Base-by-base conservation (phyloP, 2,797 vertebrate species). In the Sebastes nivosus region DNA sequence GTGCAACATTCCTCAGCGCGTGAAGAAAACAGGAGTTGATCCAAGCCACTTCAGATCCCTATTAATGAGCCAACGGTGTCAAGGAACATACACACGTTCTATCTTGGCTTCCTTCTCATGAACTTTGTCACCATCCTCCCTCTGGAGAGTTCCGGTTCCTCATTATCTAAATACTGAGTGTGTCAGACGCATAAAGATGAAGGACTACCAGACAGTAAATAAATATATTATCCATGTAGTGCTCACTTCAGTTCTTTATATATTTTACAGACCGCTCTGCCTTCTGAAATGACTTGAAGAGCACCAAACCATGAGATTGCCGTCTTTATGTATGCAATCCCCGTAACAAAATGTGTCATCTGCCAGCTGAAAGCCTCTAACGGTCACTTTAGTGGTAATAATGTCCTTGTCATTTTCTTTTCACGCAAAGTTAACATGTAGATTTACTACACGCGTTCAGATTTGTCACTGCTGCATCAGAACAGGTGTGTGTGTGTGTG, bases 11-110 rank as follows among this genome's bases (percentile, higher is more conserved):
- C 52, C 10, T 24, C 27, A n/a, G 52, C 9, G 4, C 8, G 10
- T 66, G 72, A 73, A 54, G 79, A 86, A 79, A 82, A 73, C 36
- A 57, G 16, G 29, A 71, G 66, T 61, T 70, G 71, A 83, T 82
- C 30, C n/a, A 24, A 38, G 63, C 16, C 83, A 55, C 77, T 84
- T 89, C 52, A 75, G 54, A 77, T 80, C 54, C 66, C 27, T 14
- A 20, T 72, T 83, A 83, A 78, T 87, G 73, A 85, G 64, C 55
- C 27, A 67, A 22, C 2, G 1, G 18, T 63, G 66, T 77, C 59
- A 52, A 25, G 38, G 42, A 83, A 67, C 74, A 65, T 54, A 25
- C 32, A 81, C 32, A 38, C 61, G 22, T 36, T 82, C 2, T 14
- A 42, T 76, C 65, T 58, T 20, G 14, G 12, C 59, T 63, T 68